Evolutionary conservation across 2,113 vertebrate genomes (phyloP), one percentile per base, ranked within the genome.

Genomic region (Raja brachyura): DNA sequence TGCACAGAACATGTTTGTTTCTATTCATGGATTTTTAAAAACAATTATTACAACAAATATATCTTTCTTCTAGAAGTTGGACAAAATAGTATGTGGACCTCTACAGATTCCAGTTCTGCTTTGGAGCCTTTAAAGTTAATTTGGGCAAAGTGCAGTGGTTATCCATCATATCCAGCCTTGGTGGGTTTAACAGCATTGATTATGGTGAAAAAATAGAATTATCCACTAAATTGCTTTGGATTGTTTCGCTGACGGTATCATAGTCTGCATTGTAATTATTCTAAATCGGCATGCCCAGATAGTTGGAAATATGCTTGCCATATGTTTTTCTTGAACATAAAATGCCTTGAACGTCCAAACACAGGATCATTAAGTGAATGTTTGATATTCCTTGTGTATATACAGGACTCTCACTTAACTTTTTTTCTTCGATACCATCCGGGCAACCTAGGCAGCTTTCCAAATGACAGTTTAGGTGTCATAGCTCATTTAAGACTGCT

Each of bases 81-180:
- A 93, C 98, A 98, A 96, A 98, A 95, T 96, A 98, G 96, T 95
- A 98, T 99, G 96, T 99, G 98, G 98, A 99, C 98, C 94, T 98
- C 98, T 88, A 96, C 98, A 90, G 98, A 97, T 39, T 97, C 98
- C 77, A 97, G 97, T 93, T 97, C 98, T 93, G 97, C 97, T 73
- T 96, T 99, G 95, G 98, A 99, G 96, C 98, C 98, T 94, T 96
- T 99, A 93, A 99, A 99, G 95, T 97, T 99, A 95, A 98, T 99
- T 94, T 99, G 98, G 98, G 98, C 98, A 96, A 99, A 99, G 96
- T 99, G 98, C 96, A 99, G 98, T 77, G 98, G 98, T 94, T 99
- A 99, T 95, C 98, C 98, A 83, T 99, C 98, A 93, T 99, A 99
- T 95, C 98, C 98, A 78, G 98, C 98, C 94, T 96, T 99, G 98